phyloP scores from a whole-genome alignment of 2,797 vertebrate species.

The Arctocebus calabarensis region DNA sequence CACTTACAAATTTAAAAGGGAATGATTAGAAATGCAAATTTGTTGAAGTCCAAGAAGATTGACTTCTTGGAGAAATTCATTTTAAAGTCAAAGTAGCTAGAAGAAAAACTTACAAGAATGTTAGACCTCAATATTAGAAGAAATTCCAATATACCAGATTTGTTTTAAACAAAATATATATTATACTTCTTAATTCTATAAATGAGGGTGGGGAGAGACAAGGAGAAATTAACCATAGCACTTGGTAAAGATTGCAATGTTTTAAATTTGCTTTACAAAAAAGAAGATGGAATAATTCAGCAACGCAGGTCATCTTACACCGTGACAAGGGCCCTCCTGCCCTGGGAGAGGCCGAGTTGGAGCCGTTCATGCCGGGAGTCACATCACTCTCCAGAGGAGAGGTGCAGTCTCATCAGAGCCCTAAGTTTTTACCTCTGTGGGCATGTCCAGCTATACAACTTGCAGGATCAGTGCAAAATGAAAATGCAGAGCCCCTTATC shows the following conservation, averaged over 20 bases:
- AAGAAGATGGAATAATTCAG: background rate
- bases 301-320: background rate
- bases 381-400: background rate
- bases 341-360: background rate
- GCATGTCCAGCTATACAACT: background rate
- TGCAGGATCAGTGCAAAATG: background rate
- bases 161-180: background rate
- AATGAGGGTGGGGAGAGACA: background rate
- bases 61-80: background rate
- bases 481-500: background rate
- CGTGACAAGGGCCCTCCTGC: background rate
- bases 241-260: background rate
- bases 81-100: background rate
- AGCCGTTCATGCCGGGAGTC: background rate
- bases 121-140: background rate
- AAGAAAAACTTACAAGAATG: background rate
- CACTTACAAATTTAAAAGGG: background rate
- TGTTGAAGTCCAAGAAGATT: background rate
- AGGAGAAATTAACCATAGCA: background rate
- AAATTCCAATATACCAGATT: background rate
- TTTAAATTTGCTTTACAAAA: background rate
- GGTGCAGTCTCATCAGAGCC: background rate
- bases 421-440: background rate
- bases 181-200: background rate
- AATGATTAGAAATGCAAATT: background rate